These are phyloP conservation scores for Sebastes schlegelii DNA, from an alignment of 2,113 vertebrate species.

Conservation along the genomic window DNA sequence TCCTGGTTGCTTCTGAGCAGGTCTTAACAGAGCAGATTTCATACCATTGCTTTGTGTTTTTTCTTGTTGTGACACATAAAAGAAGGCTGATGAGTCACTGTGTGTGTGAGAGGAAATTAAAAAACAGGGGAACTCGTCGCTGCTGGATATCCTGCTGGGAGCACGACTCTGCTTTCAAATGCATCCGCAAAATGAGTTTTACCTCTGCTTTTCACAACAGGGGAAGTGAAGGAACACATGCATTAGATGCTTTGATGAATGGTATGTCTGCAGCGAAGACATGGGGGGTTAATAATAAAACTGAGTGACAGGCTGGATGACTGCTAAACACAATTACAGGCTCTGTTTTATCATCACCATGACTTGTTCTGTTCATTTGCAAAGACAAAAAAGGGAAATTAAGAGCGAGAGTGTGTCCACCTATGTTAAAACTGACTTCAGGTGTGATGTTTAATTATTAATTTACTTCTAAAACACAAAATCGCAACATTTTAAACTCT, in stretches of 20 bases:
- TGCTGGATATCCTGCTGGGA: conserved; percentile 29
- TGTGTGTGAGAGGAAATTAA: conserved; percentile 7
- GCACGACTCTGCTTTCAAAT: not conserved
- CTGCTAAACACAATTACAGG: conserved; percentile 1
- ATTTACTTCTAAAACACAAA: not conserved
- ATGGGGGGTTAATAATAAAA: conserved; percentile 58
- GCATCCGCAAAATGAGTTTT: not conserved
- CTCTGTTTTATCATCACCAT: conserved; percentile 8
- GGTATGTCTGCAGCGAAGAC: conserved; percentile 18
- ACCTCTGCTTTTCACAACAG: conserved; percentile 16
- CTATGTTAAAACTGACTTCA: not conserved
- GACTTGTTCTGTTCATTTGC: not conserved
- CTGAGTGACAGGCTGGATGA: conserved; percentile 18
- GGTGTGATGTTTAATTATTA: not conserved
- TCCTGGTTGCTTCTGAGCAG: not conserved
- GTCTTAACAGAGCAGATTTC: not conserved
- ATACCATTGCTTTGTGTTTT: not conserved
- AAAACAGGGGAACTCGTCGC: conserved; percentile 4
- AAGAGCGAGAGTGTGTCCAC: too few species aligned
- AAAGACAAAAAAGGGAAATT: not conserved
- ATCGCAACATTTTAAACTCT: not conserved
- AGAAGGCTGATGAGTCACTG: conserved; percentile 23
- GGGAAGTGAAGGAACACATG: conserved; percentile 8
- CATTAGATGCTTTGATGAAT: conserved; percentile 46
- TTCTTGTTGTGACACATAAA: not conserved